A percentile compares a stretch with the other conserved stretches of the same genome.
Conservation (phyloP, 2,113 vertebrate genomes). For the Prietella phreatophila region DNA sequence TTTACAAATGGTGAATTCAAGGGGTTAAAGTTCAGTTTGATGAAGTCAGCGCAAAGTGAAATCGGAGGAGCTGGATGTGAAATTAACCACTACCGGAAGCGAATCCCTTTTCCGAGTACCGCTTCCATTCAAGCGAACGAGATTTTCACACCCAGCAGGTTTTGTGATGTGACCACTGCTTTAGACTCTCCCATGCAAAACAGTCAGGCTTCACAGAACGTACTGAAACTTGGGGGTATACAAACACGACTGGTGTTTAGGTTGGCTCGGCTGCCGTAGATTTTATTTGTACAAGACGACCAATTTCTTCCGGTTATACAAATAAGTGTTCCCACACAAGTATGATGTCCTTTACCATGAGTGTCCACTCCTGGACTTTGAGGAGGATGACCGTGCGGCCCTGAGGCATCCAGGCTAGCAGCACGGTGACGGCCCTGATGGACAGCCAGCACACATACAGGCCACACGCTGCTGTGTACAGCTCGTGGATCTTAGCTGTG, state of each 20-base stretch:
- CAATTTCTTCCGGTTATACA: background rate
- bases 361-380: constrained; percentile 97
- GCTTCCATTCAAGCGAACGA: background rate
- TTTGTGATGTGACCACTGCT: background rate
- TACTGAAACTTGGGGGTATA: background rate
- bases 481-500: constrained; percentile 93
- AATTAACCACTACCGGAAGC: background rate
- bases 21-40: background rate
- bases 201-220: background rate
- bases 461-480: constrained; percentile 96
- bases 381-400: constrained; percentile 91
- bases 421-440: constrained; percentile 88
- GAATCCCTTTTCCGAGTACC: background rate
- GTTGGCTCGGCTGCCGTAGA: background rate
- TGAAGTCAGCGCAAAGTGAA: background rate
- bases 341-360: constrained; percentile 79
- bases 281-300: background rate
- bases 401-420: constrained; percentile 98
- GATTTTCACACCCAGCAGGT: background rate
- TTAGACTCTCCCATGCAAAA: background rate
- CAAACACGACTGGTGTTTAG: background rate
- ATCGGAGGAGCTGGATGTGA: background rate
- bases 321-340: background rate
- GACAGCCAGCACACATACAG: constrained; percentile 97
- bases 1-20: background rate